phyloP scores from a whole-genome alignment of 2,888 invertebrate species.

The Brachypterus glaber region DNA sequence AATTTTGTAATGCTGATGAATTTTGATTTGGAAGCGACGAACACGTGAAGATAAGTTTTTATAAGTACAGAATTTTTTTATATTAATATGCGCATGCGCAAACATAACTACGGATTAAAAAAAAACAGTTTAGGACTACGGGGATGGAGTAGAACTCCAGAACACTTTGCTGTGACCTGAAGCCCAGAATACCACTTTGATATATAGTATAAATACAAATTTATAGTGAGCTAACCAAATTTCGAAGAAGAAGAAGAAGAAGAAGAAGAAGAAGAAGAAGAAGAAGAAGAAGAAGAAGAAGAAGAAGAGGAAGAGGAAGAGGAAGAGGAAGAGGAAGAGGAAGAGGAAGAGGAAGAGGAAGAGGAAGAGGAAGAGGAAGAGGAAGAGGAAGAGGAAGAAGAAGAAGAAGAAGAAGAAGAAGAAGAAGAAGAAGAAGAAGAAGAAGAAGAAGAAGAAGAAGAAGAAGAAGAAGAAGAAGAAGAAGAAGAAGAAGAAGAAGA shows the following conservation, averaged over 20 bases:
- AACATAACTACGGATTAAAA: too few relatives aligned
- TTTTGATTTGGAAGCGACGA: too few relatives aligned
- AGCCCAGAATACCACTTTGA: too few relatives aligned
- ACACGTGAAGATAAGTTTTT: too few relatives aligned
- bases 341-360: constrained; percentile 2
- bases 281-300: constrained; percentile 2
- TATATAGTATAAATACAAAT: too few relatives aligned
- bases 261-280: constrained; percentile 2
- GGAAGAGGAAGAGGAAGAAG: constrained; percentile 2
- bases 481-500: constrained; percentile 2
- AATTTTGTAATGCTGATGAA: too few relatives aligned
- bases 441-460: constrained; percentile 2
- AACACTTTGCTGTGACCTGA: too few relatives aligned
- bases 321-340: constrained; percentile 2
- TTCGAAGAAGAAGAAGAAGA: constrained; percentile 1
- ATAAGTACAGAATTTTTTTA: too few relatives aligned
- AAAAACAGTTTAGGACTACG: too few relatives aligned
- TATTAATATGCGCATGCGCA: too few relatives aligned
- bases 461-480: constrained; percentile 2
- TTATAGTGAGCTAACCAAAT: too few relatives aligned
- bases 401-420: constrained; percentile 2
- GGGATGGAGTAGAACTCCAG: too few relatives aligned
- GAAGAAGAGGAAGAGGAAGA: constrained; percentile 2
- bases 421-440: constrained; percentile 2
- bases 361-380: constrained; percentile 2